Evolutionary conservation across 2,113 vertebrate species (phyloP).

Genomic region (Tenebrosternarchus preto): DNA sequence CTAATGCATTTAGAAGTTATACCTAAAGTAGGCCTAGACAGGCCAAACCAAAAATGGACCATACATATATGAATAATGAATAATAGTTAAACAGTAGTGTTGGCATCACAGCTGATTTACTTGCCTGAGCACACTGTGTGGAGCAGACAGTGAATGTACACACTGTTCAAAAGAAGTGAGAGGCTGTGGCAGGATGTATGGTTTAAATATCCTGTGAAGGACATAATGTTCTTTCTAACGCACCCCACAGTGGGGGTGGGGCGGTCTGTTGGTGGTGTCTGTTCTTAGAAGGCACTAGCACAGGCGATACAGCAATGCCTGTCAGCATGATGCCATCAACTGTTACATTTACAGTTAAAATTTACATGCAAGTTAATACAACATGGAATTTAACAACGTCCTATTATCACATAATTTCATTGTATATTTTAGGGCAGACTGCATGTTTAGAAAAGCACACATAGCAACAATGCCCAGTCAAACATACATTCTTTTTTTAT

Average conservation of each 20-base stretch:
- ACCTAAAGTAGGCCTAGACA: background rate
- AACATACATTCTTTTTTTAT: too few species aligned
- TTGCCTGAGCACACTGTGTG: background rate
- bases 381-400: too few species aligned
- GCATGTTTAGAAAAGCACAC: too few species aligned
- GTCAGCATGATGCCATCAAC: background rate
- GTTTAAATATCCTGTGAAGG: slow-evolving; percentile 20
- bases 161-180: background rate
- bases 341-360: background rate
- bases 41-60: background rate
- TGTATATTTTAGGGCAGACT: too few species aligned
- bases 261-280: background rate
- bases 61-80: too few species aligned
- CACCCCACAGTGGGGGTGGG: background rate
- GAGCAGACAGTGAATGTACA: background rate
- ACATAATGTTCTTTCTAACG: background rate
- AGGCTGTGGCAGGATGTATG: slow-evolving; percentile 3
- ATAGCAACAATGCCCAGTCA: too few species aligned
- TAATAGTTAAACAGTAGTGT: background rate
- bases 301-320: slow-evolving; percentile 14
- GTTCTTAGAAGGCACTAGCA: background rate
- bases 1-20: too few species aligned
- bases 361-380: background rate
- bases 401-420: too few species aligned
- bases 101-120: background rate